Conservation (phyloP, 2,888 invertebrate genomes). For the Coecobrya sp. region DNA sequence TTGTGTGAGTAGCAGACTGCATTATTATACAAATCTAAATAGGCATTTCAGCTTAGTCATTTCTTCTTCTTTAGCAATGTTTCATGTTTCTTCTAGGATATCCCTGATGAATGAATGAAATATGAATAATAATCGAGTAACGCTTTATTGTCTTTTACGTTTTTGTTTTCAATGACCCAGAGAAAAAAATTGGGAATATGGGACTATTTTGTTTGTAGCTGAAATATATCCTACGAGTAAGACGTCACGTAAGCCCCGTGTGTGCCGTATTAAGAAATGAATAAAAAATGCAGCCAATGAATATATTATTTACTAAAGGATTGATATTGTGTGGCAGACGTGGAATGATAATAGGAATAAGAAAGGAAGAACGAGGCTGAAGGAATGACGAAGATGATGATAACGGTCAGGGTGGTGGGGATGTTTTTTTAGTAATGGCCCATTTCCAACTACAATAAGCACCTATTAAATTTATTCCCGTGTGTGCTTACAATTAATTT, state of each 20-base stretch:
- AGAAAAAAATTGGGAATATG: constrained; percentile 65
- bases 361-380: background rate
- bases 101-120: constrained; percentile 27
- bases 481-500: background rate
- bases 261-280: constrained; percentile 22
- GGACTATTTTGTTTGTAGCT: constrained; percentile 14
- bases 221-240: background rate
- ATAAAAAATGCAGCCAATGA: no score
- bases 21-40: background rate
- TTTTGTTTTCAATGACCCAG: constrained; percentile 75
- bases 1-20: background rate
- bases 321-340: background rate
- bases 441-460: background rate
- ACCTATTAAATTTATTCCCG: background rate
- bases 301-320: constrained; percentile 1
- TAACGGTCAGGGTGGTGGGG: constrained; percentile 3
- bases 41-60: constrained; percentile 43
- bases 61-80: background rate
- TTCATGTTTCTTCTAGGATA: constrained; percentile 24
- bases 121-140: constrained; percentile 3
- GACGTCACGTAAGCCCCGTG: constrained; percentile 25
- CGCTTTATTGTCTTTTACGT: background rate
- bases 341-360: background rate
- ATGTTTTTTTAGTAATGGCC: constrained; percentile 49
- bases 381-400: constrained; percentile 33